A percentile compares a stretch with the other conserved stretches of the same genome.
Conservation (phyloP, 2,888 invertebrate species). For the Pachliopta kotzebuea region DNA sequence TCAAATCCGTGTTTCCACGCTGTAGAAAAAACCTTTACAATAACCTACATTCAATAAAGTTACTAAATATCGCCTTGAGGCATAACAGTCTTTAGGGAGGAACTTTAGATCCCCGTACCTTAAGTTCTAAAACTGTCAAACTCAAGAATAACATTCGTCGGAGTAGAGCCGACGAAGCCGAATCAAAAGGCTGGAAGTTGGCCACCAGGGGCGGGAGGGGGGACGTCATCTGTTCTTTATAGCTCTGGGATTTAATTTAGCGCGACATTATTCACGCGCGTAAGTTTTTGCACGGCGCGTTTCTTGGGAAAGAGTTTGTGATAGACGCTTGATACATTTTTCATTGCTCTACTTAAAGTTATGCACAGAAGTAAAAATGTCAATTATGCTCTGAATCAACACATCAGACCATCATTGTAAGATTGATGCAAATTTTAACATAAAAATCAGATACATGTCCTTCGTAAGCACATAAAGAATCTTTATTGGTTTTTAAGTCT, state of each 20-base stretch:
- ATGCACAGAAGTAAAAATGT: neutral
- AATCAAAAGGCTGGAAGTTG: constrained; percentile 35
- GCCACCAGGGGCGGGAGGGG: constrained; percentile 27
- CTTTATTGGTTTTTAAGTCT: no score
- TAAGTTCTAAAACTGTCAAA: constrained; percentile 22
- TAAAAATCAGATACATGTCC: no score
- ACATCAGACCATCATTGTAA: no score
- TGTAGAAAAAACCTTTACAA: no score
- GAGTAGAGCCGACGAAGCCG: constrained; percentile 25
- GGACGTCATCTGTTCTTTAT: constrained; percentile 74
- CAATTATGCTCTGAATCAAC: no score
- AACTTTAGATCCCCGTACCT: constrained; percentile 3
- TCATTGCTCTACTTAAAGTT: constrained; percentile 48
- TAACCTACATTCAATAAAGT: neutral
- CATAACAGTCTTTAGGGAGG: neutral
- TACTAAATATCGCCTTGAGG: constrained; percentile 7
- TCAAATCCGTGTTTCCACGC: no score
- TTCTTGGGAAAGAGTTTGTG: constrained; percentile 59
- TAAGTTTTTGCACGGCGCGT: constrained; percentile 61
- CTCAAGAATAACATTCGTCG: constrained; percentile 30
- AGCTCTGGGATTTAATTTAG: constrained; percentile 71
- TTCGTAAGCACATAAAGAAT: no score
- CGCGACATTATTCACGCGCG: constrained; percentile 71
- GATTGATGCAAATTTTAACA: no score
- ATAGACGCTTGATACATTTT: constrained; percentile 74